phyloP scores from a whole-genome alignment of 2,888 invertebrate species.

The Volucella inanis region DNA sequence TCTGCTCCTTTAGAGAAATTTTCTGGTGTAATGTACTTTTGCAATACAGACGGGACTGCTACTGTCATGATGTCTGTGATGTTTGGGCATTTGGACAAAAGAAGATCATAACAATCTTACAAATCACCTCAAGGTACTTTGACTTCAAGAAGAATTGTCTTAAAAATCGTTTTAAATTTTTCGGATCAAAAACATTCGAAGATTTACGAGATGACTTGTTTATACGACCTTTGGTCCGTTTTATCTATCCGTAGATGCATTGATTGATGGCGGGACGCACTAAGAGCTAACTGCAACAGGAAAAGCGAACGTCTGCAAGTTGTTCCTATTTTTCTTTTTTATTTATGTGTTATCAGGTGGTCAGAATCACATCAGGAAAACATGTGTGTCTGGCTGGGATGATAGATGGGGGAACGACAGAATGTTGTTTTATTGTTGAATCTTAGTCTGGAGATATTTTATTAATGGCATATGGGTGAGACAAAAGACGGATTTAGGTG shows the following conservation, averaged over 20 bases:
- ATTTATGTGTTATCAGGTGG: slow-evolving; percentile 48
- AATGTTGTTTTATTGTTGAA: background rate
- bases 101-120: slow-evolving; percentile 5
- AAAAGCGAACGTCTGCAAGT: background rate
- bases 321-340: background rate
- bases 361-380: slow-evolving; percentile 8
- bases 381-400: background rate
- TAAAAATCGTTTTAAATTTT: background rate
- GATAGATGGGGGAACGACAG: background rate
- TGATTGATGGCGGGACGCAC: slow-evolving; percentile 53
- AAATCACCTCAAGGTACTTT: slow-evolving; percentile 9
- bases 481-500: too few species aligned
- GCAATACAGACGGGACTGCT: too few species aligned
- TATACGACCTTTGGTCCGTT: slow-evolving; percentile 57
- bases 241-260: slow-evolving; percentile 43
- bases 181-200: slow-evolving; percentile 18
- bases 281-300: background rate
- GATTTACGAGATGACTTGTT: slow-evolving; percentile 55
- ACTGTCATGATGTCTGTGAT: too few species aligned
- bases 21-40: background rate
- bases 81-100: background rate
- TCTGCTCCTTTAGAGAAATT: background rate
- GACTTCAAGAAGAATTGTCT: background rate
- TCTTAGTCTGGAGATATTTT: background rate
- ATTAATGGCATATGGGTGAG: background rate